A percentile compares a stretch with the other conserved stretches of the same genome.
Evolutionary conservation across 1,140 invertebrate genomes (phyloP).

Genomic region (Euura saliciscinereae): DNA sequence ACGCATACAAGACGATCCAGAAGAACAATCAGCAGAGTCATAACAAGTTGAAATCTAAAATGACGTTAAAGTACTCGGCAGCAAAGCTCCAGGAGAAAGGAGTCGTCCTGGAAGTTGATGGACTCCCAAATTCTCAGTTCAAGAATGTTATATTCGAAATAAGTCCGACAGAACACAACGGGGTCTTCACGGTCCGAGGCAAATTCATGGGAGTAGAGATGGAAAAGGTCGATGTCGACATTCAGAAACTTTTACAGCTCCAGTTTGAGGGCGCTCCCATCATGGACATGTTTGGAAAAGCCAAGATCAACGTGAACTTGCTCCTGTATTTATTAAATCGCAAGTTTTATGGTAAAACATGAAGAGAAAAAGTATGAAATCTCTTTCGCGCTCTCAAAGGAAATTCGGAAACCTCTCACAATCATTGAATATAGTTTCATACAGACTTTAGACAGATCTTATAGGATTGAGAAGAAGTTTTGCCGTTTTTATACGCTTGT

Average conservation of each 20-base stretch:
- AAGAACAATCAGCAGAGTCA: slow-evolving; percentile 52
- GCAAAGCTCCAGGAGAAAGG: slow-evolving; percentile 79
- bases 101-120: slow-evolving; percentile 75
- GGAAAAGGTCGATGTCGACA: slow-evolving; percentile 78
- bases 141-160: slow-evolving; percentile 85
- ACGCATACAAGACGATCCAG: slow-evolving; percentile 58
- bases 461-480: too few species aligned
- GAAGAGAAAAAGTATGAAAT: neutral
- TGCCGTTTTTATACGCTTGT: too few species aligned
- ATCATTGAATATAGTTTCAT: too few species aligned
- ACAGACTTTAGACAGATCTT: too few species aligned
- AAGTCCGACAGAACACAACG: slow-evolving; percentile 69
- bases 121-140: slow-evolving; percentile 69
- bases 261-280: slow-evolving; percentile 81
- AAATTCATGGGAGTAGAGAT: slow-evolving; percentile 83
- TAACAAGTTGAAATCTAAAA: slow-evolving; percentile 64
- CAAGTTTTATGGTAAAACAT: slow-evolving; percentile 76
- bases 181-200: slow-evolving; percentile 74
- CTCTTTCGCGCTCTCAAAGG: too few species aligned
- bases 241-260: slow-evolving; percentile 77
- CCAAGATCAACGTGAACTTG: slow-evolving; percentile 81
- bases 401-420: too few species aligned
- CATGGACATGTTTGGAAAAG: slow-evolving; percentile 82
- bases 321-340: slow-evolving; percentile 77
- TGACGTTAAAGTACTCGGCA: slow-evolving; percentile 74